Base-by-base conservation (phyloP, 1,140 invertebrate species). In the Drosophila azteca region DNA sequence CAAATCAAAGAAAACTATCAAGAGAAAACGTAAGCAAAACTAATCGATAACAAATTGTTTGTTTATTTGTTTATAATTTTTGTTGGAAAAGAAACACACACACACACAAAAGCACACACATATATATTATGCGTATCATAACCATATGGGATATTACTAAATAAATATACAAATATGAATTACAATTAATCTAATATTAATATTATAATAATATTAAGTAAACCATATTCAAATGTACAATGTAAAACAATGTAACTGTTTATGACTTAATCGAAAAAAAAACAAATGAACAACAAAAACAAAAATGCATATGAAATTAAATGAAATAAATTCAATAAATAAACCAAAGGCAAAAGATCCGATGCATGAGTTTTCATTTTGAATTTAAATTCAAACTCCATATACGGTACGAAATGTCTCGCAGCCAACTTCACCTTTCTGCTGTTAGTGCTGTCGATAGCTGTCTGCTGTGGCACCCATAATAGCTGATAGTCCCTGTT, bases 271-370 rank as follows among this genome's bases (percentile, higher is more conserved):
- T 55, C 69, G 72, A 51, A 72, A 71, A 69, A 59, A 66, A 72
- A 39, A 49, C 53, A 53, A 64, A 39, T 41, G 35, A 54, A 60
- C 58, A 26, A 41, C 44, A 35, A 68, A 68, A 44, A 26, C 31
- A 44, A 35, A 68, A 68, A 44, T 68, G 26, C 44, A 60, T 75
- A 67, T 76, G 62, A 75, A 67, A 75, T 35, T 76, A 51, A 77
- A 69, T 70, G 57, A 76, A 82, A 85, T 87, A 78, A 85, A 87
- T 87, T 81, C 82, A 87, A 87, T 84, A 87, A 84, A 84, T 77
- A 77, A 77, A 84, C 81, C 81, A 87, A 84, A 84, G 82, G 52
- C 60, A 71, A 35, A 53, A 49, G 4, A 22, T 15, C 8, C 13
- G 4, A 22, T 22, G 6, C 8, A n/a, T 0, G 39, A 3, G 0